phyloP scores from a whole-genome alignment of 2,113 vertebrate species.

The Synodontis membranacea region DNA sequence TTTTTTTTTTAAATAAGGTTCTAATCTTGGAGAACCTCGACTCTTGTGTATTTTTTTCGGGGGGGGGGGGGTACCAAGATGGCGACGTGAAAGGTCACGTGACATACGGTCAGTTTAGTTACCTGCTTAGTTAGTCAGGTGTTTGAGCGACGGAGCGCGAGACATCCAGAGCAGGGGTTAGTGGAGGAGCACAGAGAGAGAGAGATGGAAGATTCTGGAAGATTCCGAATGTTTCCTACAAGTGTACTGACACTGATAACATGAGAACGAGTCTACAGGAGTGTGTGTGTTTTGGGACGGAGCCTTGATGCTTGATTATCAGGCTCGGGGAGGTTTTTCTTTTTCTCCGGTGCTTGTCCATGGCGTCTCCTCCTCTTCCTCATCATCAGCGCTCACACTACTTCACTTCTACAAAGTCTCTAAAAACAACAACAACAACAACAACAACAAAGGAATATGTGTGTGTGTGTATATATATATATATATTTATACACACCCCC shows the following conservation, averaged over 20 bases:
- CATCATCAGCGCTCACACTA: neutral
- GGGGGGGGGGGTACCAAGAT: too few species aligned
- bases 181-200: neutral
- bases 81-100: neutral
- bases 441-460: neutral
- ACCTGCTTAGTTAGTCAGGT: neutral
- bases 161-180: neutral
- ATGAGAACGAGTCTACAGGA: too few species aligned
- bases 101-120: neutral
- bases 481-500: too few species aligned
- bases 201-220: too few species aligned
- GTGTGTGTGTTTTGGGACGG: neutral
- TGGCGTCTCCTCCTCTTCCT: constrained; percentile 3
- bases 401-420: too few species aligned
- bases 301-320: neutral
- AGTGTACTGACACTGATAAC: too few species aligned
- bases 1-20: too few species aligned
- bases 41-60: neutral
- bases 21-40: neutral
- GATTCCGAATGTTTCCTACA: too few species aligned
- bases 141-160: neutral
- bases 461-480: neutral
- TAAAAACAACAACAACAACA: too few species aligned
- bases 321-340: neutral
- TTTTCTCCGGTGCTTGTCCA: neutral